Conservation (phyloP, 2,797 vertebrate genomes). For the Anomalospiza imberbis region DNA sequence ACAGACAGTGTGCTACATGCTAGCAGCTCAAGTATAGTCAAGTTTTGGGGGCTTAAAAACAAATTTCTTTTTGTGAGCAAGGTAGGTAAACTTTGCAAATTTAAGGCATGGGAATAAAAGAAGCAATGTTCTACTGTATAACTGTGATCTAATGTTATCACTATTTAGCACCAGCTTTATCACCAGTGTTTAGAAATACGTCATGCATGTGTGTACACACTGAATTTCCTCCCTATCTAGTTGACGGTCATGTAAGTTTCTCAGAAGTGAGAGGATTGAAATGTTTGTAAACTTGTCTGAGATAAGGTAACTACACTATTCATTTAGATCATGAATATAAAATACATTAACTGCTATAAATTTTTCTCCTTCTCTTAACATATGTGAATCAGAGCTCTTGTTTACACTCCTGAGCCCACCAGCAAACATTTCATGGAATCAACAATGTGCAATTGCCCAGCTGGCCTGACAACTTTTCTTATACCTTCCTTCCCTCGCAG, state of each 20-base stretch:
- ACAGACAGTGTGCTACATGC: neutral
- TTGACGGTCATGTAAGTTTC: neutral
- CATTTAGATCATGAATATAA: neutral
- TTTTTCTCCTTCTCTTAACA: neutral
- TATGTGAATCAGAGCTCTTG: neutral
- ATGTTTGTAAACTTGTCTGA: neutral
- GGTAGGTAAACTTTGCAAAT: neutral
- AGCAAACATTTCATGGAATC: neutral
- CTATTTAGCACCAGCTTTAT: neutral
- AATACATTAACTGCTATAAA: neutral
- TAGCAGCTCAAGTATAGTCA: neutral
- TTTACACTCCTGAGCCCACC: neutral
- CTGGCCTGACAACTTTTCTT: neutral
- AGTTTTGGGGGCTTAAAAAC: neutral
- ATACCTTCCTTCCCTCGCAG: neutral
- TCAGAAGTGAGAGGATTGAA: neutral
- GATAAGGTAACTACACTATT: neutral
- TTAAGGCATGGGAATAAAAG: neutral
- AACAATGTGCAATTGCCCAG: neutral
- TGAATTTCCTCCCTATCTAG: neutral
- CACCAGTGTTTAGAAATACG: neutral
- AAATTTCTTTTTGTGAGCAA: neutral
- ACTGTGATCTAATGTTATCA: neutral
- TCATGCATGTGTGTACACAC: neutral
- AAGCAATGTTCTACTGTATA: neutral